Percentiles rank a stretch among this genome's conserved stretches.
Conservation (phyloP, 2,888 invertebrate genomes). For the Ctenicera cuprea region DNA sequence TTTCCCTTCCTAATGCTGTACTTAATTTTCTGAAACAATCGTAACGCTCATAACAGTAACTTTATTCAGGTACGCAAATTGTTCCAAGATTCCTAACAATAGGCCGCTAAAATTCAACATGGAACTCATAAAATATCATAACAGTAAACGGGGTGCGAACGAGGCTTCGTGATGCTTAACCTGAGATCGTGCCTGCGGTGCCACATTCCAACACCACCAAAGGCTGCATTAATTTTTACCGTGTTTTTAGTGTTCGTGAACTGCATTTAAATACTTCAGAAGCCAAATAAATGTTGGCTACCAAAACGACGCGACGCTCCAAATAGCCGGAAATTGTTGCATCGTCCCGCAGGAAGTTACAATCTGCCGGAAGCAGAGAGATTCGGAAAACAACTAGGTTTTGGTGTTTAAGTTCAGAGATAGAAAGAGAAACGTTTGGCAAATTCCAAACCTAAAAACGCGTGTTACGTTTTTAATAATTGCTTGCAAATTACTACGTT, state of each 20-base stretch:
- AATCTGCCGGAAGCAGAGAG: slow-evolving; percentile 30
- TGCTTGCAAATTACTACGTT: neutral
- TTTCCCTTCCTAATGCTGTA: too few relatives aligned
- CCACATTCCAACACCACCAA: too few relatives aligned
- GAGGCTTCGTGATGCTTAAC: too few relatives aligned
- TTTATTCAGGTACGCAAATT: neutral
- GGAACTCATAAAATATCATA: too few relatives aligned
- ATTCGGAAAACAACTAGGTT: slow-evolving; percentile 5
- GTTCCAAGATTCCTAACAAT: slow-evolving; percentile 3
- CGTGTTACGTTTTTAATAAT: too few relatives aligned
- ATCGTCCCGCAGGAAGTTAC: slow-evolving; percentile 24
- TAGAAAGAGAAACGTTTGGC: too few relatives aligned
- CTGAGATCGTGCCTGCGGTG: too few relatives aligned
- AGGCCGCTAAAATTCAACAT: neutral
- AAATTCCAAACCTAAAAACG: too few relatives aligned
- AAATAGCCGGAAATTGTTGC: slow-evolving; percentile 31
- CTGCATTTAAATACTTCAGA: neutral
- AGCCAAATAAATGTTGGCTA: neutral
- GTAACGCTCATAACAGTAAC: neutral
- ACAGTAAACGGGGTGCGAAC: too few relatives aligned
- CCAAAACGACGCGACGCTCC: slow-evolving; percentile 1
- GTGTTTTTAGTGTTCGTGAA: neutral
- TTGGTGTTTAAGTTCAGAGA: too few relatives aligned
- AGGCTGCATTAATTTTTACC: neutral
- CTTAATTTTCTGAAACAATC: slow-evolving; percentile 1